Base-by-base conservation (phyloP, 2,113 vertebrate genomes). In the Pao palembangensis region DNA sequence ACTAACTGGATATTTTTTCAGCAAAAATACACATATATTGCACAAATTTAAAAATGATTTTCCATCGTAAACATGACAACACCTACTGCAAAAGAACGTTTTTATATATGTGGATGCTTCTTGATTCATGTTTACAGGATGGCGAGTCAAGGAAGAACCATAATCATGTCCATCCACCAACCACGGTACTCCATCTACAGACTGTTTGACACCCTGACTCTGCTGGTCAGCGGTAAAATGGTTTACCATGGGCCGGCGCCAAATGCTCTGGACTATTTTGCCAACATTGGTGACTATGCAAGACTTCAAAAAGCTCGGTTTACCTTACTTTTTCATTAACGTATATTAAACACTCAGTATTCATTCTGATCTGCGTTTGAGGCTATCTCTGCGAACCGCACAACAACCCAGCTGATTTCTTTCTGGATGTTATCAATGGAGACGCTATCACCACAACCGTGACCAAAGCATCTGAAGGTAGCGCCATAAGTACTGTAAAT, bases 361-460 rank as follows among this genome's bases (percentile, higher is more conserved):
- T 8, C 2, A 42, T 18, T 55, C 10, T 56, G 25, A 31, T 51
- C 19, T 72, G 7, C 77, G 8, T 64, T 65, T 2, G 46, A 89
- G 96, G 96, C 18, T 94, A 93, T 42, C 61, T 72, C 1, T 97
- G 95, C 18, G 95, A 98, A 78, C 79, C 92, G 0, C 94, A 93
- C 83, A 98, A 99, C 88, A 99, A 98, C 73, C 96, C 96, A 7
- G 94, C 96, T 0, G 96, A 99, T 75, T 98, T 98, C 59, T 96
- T 99, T 63, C 82, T 99, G 75, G 96, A 98, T 6, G 34, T 99
- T 63, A 94, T 98, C 51, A 97, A 97, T 7, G 94, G 95, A 78
- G 91, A 96, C 65, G 93, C 90, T 5, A 90, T 89, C 0, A 85
- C 88, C 0, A 87, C 91, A 42, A 43, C 83, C 3, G 50, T 88